Evolutionary conservation across 1,140 invertebrate species (phyloP).

Genomic region (Globodera rostochiensis): DNA sequence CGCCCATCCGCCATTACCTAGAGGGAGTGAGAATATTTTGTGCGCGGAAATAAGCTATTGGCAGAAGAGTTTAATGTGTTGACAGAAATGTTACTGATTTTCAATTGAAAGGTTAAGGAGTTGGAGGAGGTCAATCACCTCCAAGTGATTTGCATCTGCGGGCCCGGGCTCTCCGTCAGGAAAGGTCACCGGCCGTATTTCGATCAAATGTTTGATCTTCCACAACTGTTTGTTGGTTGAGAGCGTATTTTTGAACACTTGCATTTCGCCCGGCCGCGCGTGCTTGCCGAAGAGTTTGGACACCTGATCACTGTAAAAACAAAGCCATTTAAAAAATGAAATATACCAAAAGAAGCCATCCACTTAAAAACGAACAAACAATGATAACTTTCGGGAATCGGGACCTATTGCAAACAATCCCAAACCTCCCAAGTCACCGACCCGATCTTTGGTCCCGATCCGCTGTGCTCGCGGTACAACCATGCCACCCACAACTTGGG

Average conservation of each 20-base stretch:
- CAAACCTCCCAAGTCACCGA: background rate
- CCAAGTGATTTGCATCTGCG: conserved; percentile 47
- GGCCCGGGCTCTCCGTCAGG: conserved; percentile 61
- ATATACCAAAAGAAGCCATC: background rate
- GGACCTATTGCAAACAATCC: background rate
- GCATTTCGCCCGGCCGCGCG: conserved; percentile 52
- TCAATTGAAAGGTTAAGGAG: too few species aligned
- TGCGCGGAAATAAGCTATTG: too few species aligned
- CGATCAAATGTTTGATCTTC: conserved; percentile 63
- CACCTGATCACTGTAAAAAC: conserved; percentile 19
- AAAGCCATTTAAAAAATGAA: background rate
- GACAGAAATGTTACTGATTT: too few species aligned
- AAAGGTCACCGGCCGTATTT: conserved; percentile 56
- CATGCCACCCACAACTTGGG: conserved; percentile 63
- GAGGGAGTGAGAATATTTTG: too few species aligned
- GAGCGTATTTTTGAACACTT: conserved; percentile 60
- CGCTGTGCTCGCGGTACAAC: conserved; percentile 54
- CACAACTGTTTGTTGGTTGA: conserved; percentile 57
- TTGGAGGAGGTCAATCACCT: conserved; percentile 16
- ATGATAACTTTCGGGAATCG: too few species aligned
- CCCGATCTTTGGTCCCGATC: conserved; percentile 5
- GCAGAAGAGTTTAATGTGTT: too few species aligned
- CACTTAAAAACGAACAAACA: too few species aligned
- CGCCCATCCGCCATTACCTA: conserved; percentile 47
- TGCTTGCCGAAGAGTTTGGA: conserved; percentile 55